Conservation (phyloP, 2,888 invertebrate species). For the Chironomus tentans region DNA sequence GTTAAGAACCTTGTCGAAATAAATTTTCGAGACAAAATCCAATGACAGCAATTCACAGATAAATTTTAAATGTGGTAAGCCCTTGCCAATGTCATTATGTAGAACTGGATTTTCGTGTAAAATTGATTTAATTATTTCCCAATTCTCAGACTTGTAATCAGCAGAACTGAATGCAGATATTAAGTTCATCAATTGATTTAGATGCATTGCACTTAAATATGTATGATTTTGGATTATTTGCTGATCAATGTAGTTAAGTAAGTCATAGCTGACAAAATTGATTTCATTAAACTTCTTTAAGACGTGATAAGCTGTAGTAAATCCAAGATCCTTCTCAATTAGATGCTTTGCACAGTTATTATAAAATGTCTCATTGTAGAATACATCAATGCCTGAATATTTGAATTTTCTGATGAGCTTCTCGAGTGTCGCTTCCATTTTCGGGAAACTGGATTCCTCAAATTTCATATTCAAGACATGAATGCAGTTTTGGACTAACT, state of each 20-base stretch:
- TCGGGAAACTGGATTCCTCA: conserved; percentile 42
- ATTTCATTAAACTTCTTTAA: conserved; percentile 48
- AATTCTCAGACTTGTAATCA: conserved; percentile 51
- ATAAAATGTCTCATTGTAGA: conserved; percentile 53
- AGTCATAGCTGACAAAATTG: conserved; percentile 50
- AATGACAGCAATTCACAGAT: conserved; percentile 50
- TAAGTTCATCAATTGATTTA: conserved; percentile 44
- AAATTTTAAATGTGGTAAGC: conserved; percentile 47
- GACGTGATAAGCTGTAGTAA: conserved; percentile 44
- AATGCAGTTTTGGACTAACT: conserved; percentile 46
- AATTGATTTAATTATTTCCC: conserved; percentile 44
- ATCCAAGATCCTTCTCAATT: conserved; percentile 46
- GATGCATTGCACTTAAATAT: conserved; percentile 39
- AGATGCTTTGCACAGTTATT: conserved; percentile 48
- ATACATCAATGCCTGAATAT: conserved; percentile 40
- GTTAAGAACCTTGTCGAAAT: conserved; percentile 48
- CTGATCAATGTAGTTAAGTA: conserved; percentile 51
- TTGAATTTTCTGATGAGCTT: conserved; percentile 44
- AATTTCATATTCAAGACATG: conserved; percentile 44
- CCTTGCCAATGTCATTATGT: conserved; percentile 36
- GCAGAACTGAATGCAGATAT: conserved; percentile 49
- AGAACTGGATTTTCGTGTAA: conserved; percentile 43
- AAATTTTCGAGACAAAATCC: conserved; percentile 47
- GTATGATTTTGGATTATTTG: conserved; percentile 42
- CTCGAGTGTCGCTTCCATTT: conserved; percentile 45